Evolutionary conservation across 1,140 invertebrate species (phyloP), one percentile per base, ranked within the genome.

Genomic region (Ceratina calcarata): DNA sequence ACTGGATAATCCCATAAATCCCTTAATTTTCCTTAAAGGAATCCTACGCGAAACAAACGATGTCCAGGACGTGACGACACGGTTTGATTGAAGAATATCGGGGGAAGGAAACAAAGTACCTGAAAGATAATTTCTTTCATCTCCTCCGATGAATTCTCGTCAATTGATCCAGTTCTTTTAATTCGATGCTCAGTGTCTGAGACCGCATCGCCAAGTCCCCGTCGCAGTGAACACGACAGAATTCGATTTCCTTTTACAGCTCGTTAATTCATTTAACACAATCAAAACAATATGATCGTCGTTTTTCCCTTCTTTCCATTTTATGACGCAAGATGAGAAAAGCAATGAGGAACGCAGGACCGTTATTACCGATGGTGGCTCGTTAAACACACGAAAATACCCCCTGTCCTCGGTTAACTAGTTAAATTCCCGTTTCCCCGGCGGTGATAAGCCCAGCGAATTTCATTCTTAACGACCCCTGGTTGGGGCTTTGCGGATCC

Each of bases 361-460:
- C 78, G 85, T 84, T 62, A 80, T 87, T 87, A 86, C 27, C 27
- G 27, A 32, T n/a, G n/a, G 27, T 32, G 27, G 55, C 74, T 71
- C 49, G 78, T 78, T 87, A 84, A 87, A 86, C 82, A 80, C 62
- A 77, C 71, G 75, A 75, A 84, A 82, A 84, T 79, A 80, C 49
- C 82, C 85, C 82, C 86, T 86, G 82, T 82, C 86, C 75, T 84
- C 86, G 61, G 86, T 86, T 87, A 87, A 87, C 86, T 87, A 87
- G 86, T 82, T 82, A 87, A 87, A 87, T 72, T 86, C 86, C 85
- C 86, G 60, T 65, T 72, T 79, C 76, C 82, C 58, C 75, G 71
- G 4, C 64, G 82, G 86, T 86, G 85, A 87, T 86, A 86, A 86
- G 86, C 27, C 85, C 58, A 22, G 78, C 16, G 85, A 87, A 86